Base-by-base conservation (phyloP, 2,888 invertebrate genomes). In the Tenthredo scrophulariae region DNA sequence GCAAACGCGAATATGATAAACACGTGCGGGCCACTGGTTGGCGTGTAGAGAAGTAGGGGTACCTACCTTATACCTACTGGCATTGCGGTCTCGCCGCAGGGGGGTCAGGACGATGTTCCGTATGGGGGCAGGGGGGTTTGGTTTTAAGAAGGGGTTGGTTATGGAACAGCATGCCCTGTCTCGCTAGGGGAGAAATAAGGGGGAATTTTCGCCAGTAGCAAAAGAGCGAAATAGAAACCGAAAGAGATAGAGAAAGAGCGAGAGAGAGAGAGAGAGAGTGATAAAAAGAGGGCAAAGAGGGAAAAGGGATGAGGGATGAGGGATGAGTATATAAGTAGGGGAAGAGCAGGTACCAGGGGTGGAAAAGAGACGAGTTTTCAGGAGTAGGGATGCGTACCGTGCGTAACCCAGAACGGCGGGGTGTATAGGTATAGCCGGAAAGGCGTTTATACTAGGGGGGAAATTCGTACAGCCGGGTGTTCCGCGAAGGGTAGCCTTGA, bases 401-500 rank as follows among this genome's bases (percentile, higher is more conserved):
- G 54, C 50, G 54, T 50, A 77, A 77, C 26, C 54, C 46, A n/a
- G 40, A 50, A 74, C 77, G 72, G 70, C 13, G 86, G 72, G 83
- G 33, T 86, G 77, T 84, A 75, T 82, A 84, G 86, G n/a, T n/a
- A 40, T 50, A 77, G 54, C 77, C 77, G 86, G 84, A 82, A 86
- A 86, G 85, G 85, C 85, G 86, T 85, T 84, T 86, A 84, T 85
- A 86, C 80, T 75, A 72, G 85, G 43, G 87, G 87, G 87, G 87
- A 87, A 89, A 88, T 88, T 89, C 89, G 89, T 89, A 89, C 89
- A 90, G 90, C 90, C 89, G 89, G 90, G 88, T 89, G 89, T 90
- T 90, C 89, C 89, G 87, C 89, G 90, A 89, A 89, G 88, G 90
- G 89, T 91, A 92, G 91, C 92, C 92, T 92, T 92, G 92, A 92